Conservation (phyloP, 1,140 invertebrate genomes). For the Bactericera cockerelli region DNA sequence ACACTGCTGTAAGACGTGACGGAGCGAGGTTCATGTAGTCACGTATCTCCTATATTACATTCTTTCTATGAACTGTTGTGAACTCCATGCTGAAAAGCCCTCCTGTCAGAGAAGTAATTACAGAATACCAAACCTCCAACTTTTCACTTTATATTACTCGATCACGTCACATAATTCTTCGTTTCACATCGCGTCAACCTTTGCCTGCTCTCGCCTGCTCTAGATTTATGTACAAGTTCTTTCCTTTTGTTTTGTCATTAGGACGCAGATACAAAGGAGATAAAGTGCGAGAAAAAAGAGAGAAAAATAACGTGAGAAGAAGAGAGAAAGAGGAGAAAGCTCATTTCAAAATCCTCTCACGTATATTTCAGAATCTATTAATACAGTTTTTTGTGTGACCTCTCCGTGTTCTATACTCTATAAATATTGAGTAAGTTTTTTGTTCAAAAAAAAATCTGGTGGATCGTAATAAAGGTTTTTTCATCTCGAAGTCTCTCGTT, state of each 20-base stretch:
- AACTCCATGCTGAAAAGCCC: background rate
- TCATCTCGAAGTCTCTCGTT: no score
- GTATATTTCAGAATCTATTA: conserved; percentile 2
- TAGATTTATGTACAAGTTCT: no score
- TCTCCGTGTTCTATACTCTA: background rate
- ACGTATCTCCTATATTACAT: conserved; percentile 8
- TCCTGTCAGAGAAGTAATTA: background rate
- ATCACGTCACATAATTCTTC: conserved; percentile 7
- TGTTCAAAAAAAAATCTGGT: no score
- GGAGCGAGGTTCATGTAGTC: background rate
- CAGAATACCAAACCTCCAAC: conserved; percentile 3
- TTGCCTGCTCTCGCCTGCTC: background rate
- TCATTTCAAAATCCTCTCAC: conserved; percentile 2
- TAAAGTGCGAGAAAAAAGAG: background rate
- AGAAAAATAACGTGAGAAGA: background rate
- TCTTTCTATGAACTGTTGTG: background rate
- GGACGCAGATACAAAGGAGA: background rate
- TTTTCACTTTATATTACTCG: conserved; percentile 7
- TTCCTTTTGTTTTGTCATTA: conserved; percentile 3
- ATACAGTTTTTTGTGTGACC: background rate
- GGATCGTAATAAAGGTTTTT: no score
- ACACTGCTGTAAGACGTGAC: no score
- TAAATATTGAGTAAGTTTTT: no score
- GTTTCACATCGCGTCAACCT: background rate
- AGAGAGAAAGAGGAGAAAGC: background rate